Evolutionary conservation across 1,140 invertebrate species (phyloP).

Genomic region (Drosophila nigromelanica): DNA sequence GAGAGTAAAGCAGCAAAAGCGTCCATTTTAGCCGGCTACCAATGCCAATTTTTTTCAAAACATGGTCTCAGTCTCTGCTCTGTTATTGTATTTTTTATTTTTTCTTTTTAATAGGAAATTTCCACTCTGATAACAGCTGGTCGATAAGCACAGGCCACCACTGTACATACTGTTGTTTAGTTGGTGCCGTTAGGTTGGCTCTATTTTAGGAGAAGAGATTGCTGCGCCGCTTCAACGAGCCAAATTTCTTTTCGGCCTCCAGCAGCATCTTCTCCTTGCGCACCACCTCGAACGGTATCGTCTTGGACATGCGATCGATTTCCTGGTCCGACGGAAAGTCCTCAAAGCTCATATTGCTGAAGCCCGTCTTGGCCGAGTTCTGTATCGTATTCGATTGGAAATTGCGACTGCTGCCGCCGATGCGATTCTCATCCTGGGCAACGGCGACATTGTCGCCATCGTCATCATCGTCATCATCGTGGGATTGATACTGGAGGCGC

Average conservation of each 20-base stretch:
- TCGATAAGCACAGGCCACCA: conserved; percentile 8
- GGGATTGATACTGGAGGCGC: conserved; percentile 73
- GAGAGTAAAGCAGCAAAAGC: conserved; percentile 18
- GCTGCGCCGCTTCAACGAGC: conserved; percentile 87
- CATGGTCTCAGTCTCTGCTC: conserved; percentile 21
- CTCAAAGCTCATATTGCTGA: conserved; percentile 92
- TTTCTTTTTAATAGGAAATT: conserved; percentile 20
- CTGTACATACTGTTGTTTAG: neutral
- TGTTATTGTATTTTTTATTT: too few species aligned
- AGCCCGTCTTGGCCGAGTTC: conserved; percentile 85
- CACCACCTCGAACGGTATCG: conserved; percentile 88
- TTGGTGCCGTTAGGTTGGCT: too few species aligned
- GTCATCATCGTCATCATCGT: conserved; percentile 75
- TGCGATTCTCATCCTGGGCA: conserved; percentile 59
- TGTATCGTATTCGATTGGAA: conserved; percentile 83
- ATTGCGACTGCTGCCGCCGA: conserved; percentile 48
- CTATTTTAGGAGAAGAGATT: conserved; percentile 87
- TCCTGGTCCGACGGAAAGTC: conserved; percentile 89
- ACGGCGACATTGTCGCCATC: conserved; percentile 27
- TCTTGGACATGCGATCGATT: conserved; percentile 76
- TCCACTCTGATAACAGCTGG: conserved; percentile 7
- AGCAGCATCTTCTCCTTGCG: conserved; percentile 84
- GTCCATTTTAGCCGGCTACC: neutral
- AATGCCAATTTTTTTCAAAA: conserved; percentile 6
- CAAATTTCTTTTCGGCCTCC: conserved; percentile 87